Conservation (phyloP, 2,113 vertebrate genomes). For the Enhydra lutris region DNA sequence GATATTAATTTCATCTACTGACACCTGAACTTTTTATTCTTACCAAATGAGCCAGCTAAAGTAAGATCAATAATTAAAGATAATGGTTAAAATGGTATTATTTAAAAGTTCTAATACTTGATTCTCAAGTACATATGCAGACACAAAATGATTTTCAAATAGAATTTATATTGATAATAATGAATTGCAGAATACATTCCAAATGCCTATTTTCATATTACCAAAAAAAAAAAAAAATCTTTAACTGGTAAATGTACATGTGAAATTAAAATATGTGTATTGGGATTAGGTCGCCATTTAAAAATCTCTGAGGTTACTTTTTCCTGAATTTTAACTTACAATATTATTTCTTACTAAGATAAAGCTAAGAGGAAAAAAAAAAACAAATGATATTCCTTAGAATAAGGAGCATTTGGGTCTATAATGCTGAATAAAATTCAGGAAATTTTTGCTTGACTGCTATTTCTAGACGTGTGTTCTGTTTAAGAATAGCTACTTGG, state of each 20-base stretch:
- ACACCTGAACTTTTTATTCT: neutral
- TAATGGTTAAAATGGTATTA: neutral
- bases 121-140: neutral
- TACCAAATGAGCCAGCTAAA: neutral
- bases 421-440: neutral
- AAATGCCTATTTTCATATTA: neutral
- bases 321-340: neutral
- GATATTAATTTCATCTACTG: neutral
- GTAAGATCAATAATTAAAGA: neutral
- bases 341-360: neutral
- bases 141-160: neutral
- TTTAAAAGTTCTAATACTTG: neutral
- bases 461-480: neutral
- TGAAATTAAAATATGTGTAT: neutral
- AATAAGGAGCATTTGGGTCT: neutral
- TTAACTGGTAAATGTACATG: neutral
- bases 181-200: neutral
- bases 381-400: neutral
- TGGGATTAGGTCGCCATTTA: neutral
- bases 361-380: neutral
- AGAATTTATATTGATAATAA: neutral
- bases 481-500: neutral
- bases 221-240: neutral
- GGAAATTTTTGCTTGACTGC: neutral
- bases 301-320: neutral